Evolutionary conservation across 2,113 vertebrate genomes (phyloP).

Genomic region (Hippoglossus stenolepis): DNA sequence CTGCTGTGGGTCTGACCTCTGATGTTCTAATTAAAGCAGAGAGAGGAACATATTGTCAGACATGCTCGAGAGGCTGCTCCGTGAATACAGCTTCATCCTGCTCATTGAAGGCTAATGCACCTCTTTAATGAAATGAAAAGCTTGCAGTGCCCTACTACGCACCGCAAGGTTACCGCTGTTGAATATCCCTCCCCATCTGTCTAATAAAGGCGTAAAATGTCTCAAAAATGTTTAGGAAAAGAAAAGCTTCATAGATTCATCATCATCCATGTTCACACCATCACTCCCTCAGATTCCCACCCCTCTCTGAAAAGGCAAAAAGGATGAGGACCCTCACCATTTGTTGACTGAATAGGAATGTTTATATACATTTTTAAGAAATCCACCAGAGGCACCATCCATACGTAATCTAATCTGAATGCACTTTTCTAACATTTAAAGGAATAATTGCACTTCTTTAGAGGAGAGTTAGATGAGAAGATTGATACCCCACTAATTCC

Average conservation of each 20-base stretch:
- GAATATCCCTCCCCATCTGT: neutral
- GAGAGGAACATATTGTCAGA: slow-evolving; percentile 44
- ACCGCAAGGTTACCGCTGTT: slow-evolving; percentile 27
- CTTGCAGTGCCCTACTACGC: slow-evolving; percentile 8
- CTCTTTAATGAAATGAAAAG: slow-evolving; percentile 38
- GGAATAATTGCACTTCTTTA: too few species aligned
- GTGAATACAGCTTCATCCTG: slow-evolving; percentile 28
- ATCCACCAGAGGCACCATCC: too few species aligned
- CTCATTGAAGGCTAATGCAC: slow-evolving; percentile 24
- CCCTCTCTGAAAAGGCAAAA: neutral
- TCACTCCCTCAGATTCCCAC: neutral
- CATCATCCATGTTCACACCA: neutral
- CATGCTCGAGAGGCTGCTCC: slow-evolving; percentile 10
- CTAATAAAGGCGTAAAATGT: neutral
- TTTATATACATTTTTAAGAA: too few species aligned
- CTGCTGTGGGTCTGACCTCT: slow-evolving; percentile 57
- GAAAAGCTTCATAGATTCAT: neutral
- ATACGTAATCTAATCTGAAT: too few species aligned
- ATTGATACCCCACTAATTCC: too few species aligned
- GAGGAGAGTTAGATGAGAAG: too few species aligned
- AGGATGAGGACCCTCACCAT: too few species aligned
- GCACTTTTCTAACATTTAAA: too few species aligned
- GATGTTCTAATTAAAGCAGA: slow-evolving; percentile 61
- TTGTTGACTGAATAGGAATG: too few species aligned
- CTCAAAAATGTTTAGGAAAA: neutral